These are phyloP conservation scores for Xylota segnis DNA, from an alignment of 2,888 invertebrate genomes.

Conservation along the genomic window DNA sequence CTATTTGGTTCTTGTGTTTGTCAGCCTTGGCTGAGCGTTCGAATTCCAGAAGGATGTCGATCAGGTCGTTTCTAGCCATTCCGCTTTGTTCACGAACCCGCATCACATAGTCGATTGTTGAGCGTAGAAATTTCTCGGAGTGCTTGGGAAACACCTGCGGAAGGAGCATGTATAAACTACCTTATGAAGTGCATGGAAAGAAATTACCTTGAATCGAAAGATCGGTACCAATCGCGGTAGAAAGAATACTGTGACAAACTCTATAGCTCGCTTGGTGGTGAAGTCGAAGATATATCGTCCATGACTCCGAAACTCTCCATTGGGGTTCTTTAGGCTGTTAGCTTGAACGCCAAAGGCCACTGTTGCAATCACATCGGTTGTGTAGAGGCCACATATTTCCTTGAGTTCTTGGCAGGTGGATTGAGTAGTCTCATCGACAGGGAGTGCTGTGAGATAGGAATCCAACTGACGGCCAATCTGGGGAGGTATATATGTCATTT, in stretches of 20 bases:
- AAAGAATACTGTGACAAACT: constrained; percentile 84
- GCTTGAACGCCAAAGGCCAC: constrained; percentile 85
- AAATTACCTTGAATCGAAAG: constrained; percentile 80
- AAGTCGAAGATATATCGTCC: constrained; percentile 84
- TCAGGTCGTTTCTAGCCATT: constrained; percentile 82
- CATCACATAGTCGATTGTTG: constrained; percentile 84
- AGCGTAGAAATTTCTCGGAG: constrained; percentile 82
- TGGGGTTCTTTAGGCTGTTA: constrained; percentile 83
- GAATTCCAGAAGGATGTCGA: constrained; percentile 83
- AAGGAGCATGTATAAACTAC: not conserved
- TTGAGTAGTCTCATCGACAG: constrained; percentile 77
- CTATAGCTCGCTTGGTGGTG: constrained; percentile 81
- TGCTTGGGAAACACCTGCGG: constrained; percentile 82
- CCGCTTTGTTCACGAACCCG: constrained; percentile 83
- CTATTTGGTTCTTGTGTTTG: constrained; percentile 76
- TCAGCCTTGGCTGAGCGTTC: constrained; percentile 77
- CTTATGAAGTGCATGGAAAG: too few relatives aligned
- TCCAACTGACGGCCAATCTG: constrained; percentile 81
- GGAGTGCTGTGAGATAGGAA: constrained; percentile 79
- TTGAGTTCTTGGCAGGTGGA: constrained; percentile 81
- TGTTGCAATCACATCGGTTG: constrained; percentile 85
- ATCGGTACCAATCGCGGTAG: constrained; percentile 82
- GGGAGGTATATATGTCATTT: not conserved
- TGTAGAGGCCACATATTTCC: constrained; percentile 82
- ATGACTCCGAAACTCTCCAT: constrained; percentile 84